Evolutionary conservation across 1,140 invertebrate genomes (phyloP), one percentile per base, ranked within the genome.

Genomic region (Choristoneura fumiferana): DNA sequence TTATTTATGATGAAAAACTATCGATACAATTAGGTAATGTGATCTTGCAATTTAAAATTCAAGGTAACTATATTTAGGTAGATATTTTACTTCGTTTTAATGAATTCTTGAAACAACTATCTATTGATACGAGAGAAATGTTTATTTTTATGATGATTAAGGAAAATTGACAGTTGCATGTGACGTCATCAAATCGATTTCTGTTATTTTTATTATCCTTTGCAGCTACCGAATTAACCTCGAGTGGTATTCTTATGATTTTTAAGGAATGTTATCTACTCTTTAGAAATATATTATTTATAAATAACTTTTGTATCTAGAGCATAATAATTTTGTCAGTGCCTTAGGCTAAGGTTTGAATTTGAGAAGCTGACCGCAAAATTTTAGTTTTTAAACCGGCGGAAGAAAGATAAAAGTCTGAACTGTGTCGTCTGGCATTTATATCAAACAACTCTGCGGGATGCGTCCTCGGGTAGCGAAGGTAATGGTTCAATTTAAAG

Each of bases 261-360:
- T 81, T 73, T 79, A 78, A 80, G 74, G 66, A 73, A 81, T 81
- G 77, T 81, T 87, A 83, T 82, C 81, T 84, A 83, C 74, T 80
- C 65, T 76, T 75, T 78, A 82, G 67, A 77, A 65, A 64, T 81
- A 77, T 80, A 77, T 77, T 57, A 81, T 80, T 81, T 79, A 78
- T 71, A 62, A 54, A 62, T 71, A 67, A 70, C 63, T 74, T 78
- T 76, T 80, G 67, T 80, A 78, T 65, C 67, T 83, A 77, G 71
- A 71, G 73, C 77, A 80, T 85, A 78, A 85, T 81, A 73, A 69
- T 84, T 86, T 85, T 82, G 74, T 81, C 76, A 79, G 76, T 79
- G 76, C 76, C 76, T 79, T 79, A 76, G 76, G 71, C 65, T 76
- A 75, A 76, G 68, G 65, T 73, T 79, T 78, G 60, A 71, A 67